These are phyloP conservation scores for Mimachlamys varia DNA, from an alignment of 2,888 invertebrate species.

Conservation along the genomic window DNA sequence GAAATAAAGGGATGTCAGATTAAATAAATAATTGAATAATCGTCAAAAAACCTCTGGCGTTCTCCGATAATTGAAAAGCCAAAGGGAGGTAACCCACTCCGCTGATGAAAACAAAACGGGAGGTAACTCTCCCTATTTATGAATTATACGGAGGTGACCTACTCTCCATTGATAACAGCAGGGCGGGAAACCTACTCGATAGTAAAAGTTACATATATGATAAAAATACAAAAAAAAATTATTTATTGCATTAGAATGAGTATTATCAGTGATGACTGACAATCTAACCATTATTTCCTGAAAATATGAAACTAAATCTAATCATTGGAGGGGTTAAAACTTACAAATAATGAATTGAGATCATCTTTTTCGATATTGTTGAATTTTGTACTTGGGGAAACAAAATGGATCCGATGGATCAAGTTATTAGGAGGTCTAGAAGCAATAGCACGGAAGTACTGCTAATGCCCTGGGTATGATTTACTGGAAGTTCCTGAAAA, in stretches of 20 bases:
- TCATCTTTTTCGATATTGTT: not conserved
- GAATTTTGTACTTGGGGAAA: not conserved
- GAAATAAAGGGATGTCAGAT: not conserved
- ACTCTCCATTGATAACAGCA: not conserved
- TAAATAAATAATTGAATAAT: slow-evolving; percentile 14
- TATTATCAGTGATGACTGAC: slow-evolving; percentile 35
- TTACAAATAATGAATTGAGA: slow-evolving; percentile 22
- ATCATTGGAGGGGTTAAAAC: not conserved
- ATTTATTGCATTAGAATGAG: slow-evolving; percentile 21
- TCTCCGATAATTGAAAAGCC: not conserved
- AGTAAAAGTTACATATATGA: slow-evolving; percentile 27
- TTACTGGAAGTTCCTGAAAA: not conserved
- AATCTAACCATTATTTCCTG: not conserved
- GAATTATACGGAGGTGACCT: not conserved
- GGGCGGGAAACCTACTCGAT: not conserved
- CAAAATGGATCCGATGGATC: not conserved
- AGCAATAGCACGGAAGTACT: not conserved
- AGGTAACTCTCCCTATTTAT: not conserved
- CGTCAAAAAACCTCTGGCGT: not conserved
- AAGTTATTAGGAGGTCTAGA: not conserved
- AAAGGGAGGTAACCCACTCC: not conserved
- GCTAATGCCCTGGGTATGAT: not conserved
- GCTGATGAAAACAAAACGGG: not conserved
- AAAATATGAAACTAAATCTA: not conserved
- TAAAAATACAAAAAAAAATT: not conserved